Base-by-base conservation (phyloP, 1,140 invertebrate species). In the Drosophila carrolli region DNA sequence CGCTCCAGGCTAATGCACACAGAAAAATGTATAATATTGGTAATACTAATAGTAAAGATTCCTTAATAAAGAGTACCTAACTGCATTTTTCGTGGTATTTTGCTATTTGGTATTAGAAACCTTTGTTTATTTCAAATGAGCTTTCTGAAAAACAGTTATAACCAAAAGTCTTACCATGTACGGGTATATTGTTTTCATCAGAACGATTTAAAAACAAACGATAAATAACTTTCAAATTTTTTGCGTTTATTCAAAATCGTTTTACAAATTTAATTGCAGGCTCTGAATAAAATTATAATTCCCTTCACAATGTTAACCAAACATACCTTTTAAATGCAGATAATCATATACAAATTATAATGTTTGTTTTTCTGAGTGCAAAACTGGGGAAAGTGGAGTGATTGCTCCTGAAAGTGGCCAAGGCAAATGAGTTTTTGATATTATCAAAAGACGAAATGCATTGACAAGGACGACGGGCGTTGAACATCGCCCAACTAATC, bases 351-450 rank as follows among this genome's bases (percentile, higher is more conserved):
- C 23, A 23, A 19, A 19, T 19, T 19, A 19, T 19, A 19, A 1
- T 19, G 19, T 19, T 19, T 19, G 23, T 41, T 62, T 62, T 41
- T 29, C 6, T 0, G 19, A 59, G 59, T 62, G 59, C 29, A 4
- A 14, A n/a, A 48, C 1, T 10, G 11, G 1, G 29, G 27, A 43
- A 29, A 40, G 37, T 37, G 23, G 65, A 57, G 32, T 67, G 67
- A 56, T 70, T 55, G 48, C 55, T 47, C 55, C 46, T 54, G 60
- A 75, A 72, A 78, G 75, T 79, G 67, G 66, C 74, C 56, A 68
- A 75, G 83, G 79, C 80, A 88, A 88, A 88, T 88, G 83, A 88
- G 79, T 88, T 88, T 88, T 88, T 88, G 84, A 88, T 88, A 89
- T 80, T 88, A 88, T 89, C 83, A 79, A 89, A 88, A 70, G 80